These are phyloP conservation scores for Phrynocephalus vlangalii DNA, from an alignment of 2,797 vertebrate genomes.

Conservation along the genomic window DNA sequence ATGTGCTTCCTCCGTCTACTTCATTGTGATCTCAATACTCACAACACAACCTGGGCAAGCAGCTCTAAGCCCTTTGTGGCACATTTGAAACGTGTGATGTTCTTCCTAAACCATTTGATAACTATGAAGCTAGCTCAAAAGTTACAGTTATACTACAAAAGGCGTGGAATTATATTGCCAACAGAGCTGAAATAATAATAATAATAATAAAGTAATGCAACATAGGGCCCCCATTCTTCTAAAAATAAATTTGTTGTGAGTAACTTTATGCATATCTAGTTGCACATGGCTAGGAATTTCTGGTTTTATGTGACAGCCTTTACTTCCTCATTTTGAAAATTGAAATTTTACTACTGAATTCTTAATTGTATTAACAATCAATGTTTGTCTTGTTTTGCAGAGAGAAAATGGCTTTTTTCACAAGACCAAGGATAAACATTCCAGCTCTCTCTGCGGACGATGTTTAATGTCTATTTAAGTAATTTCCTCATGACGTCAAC, in stretches of 20 bases:
- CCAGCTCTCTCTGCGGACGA: slow-evolving; percentile 90
- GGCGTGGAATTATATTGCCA: background rate
- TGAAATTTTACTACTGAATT: background rate
- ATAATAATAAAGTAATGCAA: background rate
- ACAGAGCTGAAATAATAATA: background rate
- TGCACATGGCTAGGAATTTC: background rate
- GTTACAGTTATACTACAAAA: background rate
- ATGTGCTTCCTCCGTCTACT: background rate
- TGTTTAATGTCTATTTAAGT: slow-evolving; percentile 88
- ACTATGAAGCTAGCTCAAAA: background rate
- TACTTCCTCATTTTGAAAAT: background rate
- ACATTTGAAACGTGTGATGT: background rate
- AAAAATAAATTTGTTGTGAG: background rate
- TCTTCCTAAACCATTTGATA: background rate
- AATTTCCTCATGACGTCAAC: slow-evolving; percentile 74
- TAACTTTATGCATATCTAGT: background rate
- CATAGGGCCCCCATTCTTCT: background rate
- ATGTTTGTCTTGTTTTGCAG: slow-evolving; percentile 73
- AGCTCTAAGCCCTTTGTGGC: too few species aligned
- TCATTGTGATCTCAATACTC: background rate
- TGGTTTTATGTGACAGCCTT: background rate
- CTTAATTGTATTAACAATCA: slow-evolving; percentile 39
- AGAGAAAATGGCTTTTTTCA: slow-evolving; percentile 99
- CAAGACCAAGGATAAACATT: slow-evolving; percentile 89
- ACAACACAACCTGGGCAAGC: background rate